Evolutionary conservation across 2,888 invertebrate genomes (phyloP).

Genomic region (Galerucella pusilla): DNA sequence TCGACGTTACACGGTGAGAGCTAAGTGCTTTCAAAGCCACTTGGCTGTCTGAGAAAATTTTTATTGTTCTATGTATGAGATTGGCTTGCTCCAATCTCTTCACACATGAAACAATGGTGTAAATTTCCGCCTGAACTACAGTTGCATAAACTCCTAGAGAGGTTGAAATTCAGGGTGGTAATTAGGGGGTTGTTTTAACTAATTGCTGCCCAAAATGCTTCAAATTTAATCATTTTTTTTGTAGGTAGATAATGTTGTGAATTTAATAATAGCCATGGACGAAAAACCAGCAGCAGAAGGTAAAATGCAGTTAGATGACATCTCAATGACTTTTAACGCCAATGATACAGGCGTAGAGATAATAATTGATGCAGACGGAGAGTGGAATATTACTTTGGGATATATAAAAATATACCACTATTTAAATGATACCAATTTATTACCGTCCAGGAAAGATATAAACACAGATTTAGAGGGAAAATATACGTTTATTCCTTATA

Average conservation of each 20-base stretch:
- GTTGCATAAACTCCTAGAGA: too few species aligned
- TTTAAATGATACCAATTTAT: slow-evolving; percentile 22
- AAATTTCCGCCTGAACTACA: too few species aligned
- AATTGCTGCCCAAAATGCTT: too few species aligned
- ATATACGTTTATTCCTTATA: slow-evolving; percentile 18
- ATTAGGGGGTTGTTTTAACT: too few species aligned
- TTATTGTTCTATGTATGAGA: too few species aligned
- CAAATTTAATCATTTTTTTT: slow-evolving; percentile 31
- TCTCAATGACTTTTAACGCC: slow-evolving; percentile 40
- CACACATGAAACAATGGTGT: too few species aligned
- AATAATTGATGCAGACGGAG: slow-evolving; percentile 31
- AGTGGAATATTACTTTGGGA: slow-evolving; percentile 42
- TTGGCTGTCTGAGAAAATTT: too few species aligned
- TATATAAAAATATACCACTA: slow-evolving; percentile 47
- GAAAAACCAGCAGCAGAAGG: slow-evolving; percentile 42
- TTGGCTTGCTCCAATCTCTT: too few species aligned
- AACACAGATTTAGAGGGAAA: slow-evolving; percentile 19
- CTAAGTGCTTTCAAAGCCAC: too few species aligned
- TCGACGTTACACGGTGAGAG: too few species aligned
- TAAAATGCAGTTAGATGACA: slow-evolving; percentile 40
- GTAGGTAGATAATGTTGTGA: slow-evolving; percentile 40
- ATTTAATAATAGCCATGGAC: slow-evolving; percentile 47
- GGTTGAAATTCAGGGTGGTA: too few species aligned
- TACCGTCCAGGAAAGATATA: slow-evolving; percentile 26
- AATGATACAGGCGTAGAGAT: slow-evolving; percentile 39